A percentile compares a stretch with the other conserved stretches of the same genome.
Conservation (phyloP, 2,113 vertebrate genomes). For the Oryzias javanicus region DNA sequence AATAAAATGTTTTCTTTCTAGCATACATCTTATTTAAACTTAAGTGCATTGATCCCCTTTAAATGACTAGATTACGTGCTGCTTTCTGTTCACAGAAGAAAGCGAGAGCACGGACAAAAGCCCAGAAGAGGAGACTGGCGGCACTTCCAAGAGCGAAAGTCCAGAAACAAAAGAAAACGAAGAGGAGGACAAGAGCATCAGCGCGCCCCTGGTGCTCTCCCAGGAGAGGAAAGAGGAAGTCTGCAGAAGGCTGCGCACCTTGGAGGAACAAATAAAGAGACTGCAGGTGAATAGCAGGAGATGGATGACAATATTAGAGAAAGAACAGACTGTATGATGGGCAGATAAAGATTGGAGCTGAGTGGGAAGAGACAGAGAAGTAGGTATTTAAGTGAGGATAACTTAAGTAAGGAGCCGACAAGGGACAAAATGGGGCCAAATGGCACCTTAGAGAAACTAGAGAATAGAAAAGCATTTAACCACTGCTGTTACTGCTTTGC, state of each 20-base stretch:
- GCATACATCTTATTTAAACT: too few relatives aligned
- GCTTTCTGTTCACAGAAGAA: neutral
- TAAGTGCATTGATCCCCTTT: neutral
- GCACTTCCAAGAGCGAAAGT: conserved; percentile 25
- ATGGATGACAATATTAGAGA: conserved; percentile 7
- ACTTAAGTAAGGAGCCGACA: conserved; percentile 56
- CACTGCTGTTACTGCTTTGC: conserved; percentile 62
- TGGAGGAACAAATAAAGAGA: conserved; percentile 79
- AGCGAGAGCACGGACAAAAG: too few relatives aligned
- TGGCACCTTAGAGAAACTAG: conserved; percentile 57
- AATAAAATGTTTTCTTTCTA: too few relatives aligned
- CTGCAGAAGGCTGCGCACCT: conserved; percentile 69
- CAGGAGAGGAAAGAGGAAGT: conserved; percentile 75
- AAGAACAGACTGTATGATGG: conserved; percentile 19
- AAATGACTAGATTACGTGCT: too few relatives aligned
- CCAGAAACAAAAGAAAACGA: conserved; percentile 18
- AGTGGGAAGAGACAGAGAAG: conserved; percentile 31
- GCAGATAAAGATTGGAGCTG: conserved; percentile 41
- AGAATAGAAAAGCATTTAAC: conserved; percentile 68
- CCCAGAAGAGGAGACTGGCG: conserved; percentile 26
- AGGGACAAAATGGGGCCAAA: conserved; percentile 60
- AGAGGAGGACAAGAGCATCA: conserved; percentile 54
- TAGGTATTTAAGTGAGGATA: conserved; percentile 48
- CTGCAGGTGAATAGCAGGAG: conserved; percentile 73
- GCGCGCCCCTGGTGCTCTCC: conserved; percentile 69